phyloP scores from a whole-genome alignment of 2,888 invertebrate genomes.

The Agrochola macilenta region DNA sequence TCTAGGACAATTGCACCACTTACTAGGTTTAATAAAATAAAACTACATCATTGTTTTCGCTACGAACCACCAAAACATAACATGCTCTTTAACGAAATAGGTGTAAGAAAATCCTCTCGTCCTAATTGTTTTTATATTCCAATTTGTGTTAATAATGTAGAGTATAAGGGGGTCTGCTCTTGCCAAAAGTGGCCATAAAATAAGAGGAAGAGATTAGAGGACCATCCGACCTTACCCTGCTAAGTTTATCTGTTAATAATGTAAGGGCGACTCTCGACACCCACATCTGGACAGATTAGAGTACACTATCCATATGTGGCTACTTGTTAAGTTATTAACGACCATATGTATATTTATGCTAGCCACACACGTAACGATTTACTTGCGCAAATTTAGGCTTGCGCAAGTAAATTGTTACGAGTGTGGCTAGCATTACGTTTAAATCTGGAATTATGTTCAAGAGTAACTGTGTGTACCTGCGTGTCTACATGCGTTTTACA shows the following conservation, averaged over 20 bases:
- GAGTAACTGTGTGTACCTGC: neutral
- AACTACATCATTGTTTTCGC: neutral
- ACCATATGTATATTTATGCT: no score
- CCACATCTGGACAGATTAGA: slow-evolving; percentile 26
- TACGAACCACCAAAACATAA: neutral
- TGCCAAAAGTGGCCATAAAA: slow-evolving; percentile 51
- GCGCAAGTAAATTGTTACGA: no score
- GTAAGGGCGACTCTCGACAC: slow-evolving; percentile 21
- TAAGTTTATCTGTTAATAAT: slow-evolving; percentile 49
- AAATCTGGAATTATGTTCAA: neutral
- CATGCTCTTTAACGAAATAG: neutral
- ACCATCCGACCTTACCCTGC: slow-evolving; percentile 34
- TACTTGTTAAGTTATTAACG: slow-evolving; percentile 12
- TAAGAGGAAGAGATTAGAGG: slow-evolving; percentile 44
- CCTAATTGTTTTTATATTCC: slow-evolving; percentile 41
- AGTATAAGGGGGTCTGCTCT: slow-evolving; percentile 27
- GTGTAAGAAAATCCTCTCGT: neutral
- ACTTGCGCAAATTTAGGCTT: no score
- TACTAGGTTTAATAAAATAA: slow-evolving; percentile 22
- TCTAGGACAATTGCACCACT: slow-evolving; percentile 12
- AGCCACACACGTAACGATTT: no score
- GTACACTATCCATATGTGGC: neutral
- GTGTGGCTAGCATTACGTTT: no score
- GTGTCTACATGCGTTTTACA: no score
- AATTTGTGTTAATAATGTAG: slow-evolving; percentile 49